Conservation (phyloP, 37 sponge, comb jelly and placozoan species). For the Dysidea cf. avara region DNA sequence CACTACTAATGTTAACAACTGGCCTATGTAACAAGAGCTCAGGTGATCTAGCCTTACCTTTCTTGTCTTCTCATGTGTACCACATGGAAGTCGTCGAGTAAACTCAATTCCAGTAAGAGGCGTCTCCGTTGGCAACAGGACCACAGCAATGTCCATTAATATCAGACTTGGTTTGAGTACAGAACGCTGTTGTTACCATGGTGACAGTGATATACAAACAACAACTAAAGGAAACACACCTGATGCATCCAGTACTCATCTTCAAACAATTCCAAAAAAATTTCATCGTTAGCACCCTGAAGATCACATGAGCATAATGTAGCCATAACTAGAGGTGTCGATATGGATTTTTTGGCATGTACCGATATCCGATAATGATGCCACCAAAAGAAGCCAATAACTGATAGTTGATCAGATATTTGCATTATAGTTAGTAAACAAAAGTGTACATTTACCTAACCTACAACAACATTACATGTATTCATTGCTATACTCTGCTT, state of each 20-base stretch:
- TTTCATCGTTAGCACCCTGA: conserved; percentile 75
- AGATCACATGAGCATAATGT: neutral
- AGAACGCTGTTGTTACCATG: conserved; percentile 15
- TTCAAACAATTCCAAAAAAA: conserved; percentile 93
- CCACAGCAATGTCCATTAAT: conserved; percentile 83
- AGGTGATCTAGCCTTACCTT: no score
- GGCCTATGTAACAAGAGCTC: no score
- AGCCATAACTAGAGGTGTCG: no score
- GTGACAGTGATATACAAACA: conserved; percentile 4
- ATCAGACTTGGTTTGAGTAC: conserved; percentile 51
- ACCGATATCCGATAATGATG: no score
- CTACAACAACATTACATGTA: no score
- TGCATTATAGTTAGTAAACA: no score
- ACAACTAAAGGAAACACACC: conserved; percentile 21
- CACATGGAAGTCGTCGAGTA: conserved; percentile 86
- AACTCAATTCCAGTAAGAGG: conserved; percentile 94
- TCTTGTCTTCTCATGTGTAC: conserved; percentile 61
- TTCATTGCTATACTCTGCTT: no score
- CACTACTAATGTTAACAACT: no score
- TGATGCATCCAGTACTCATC: conserved; percentile 74
- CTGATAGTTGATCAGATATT: no score
- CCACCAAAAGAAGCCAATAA: no score
- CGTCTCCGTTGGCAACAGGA: conserved; percentile 90
- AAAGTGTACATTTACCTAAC: no score
- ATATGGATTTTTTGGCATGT: no score